Percentiles rank a stretch among this genome's conserved stretches.
phyloP scores from a whole-genome alignment of 2,888 invertebrate species.

The Trissolcus japonicus region DNA sequence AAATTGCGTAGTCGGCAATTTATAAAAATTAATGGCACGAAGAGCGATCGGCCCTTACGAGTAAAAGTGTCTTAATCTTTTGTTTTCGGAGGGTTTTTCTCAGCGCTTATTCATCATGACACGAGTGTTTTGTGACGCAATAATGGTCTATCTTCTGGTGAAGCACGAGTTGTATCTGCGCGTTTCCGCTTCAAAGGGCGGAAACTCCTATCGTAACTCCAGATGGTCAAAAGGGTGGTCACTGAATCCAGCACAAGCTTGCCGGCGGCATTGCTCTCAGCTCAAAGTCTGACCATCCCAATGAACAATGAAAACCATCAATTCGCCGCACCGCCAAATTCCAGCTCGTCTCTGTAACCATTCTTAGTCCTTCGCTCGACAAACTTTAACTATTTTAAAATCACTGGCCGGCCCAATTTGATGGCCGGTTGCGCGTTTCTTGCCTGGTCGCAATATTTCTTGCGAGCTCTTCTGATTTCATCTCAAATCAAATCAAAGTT shows the following conservation, averaged over 20 bases:
- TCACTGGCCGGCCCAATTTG: neutral
- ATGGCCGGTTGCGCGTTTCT: neutral
- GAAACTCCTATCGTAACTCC: constrained; percentile 55
- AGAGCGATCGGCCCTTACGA: constrained; percentile 37
- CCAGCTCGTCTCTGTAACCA: constrained; percentile 36
- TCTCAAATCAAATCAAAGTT: constrained; percentile 1
- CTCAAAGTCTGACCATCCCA: constrained; percentile 63
- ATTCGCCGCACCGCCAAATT: constrained; percentile 62
- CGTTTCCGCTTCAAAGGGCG: constrained; percentile 56
- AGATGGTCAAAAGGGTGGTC: constrained; percentile 54
- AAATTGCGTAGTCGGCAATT: constrained; percentile 5
- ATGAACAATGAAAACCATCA: constrained; percentile 70
- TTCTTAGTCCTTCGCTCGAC: constrained; percentile 29
- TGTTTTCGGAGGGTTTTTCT: constrained; percentile 22
- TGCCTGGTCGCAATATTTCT: neutral
- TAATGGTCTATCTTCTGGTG: constrained; percentile 51
- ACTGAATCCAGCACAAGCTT: constrained; percentile 35
- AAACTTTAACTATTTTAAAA: constrained; percentile 32
- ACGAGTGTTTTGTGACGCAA: constrained; percentile 42
- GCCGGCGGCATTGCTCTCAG: constrained; percentile 46
- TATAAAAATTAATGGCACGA: constrained; percentile 28
- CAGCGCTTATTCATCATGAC: constrained; percentile 52
- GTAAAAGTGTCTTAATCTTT: constrained; percentile 29
- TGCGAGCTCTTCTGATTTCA: neutral
- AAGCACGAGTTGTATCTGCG: constrained; percentile 52